Evolutionary conservation across 2,113 vertebrate species (phyloP).

Genomic region (Myiopsitta monachus): DNA sequence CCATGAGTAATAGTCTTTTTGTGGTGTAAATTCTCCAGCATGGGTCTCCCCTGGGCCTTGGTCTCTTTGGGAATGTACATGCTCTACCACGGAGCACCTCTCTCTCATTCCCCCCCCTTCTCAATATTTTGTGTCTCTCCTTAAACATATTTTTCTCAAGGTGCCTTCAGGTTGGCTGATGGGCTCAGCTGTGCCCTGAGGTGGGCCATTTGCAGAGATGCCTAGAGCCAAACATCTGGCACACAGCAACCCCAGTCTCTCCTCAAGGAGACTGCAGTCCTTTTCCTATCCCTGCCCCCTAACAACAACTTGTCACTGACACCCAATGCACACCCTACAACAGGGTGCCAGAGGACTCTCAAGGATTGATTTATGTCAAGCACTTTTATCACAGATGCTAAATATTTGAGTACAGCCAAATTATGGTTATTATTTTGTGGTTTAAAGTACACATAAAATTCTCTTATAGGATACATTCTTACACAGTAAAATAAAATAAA

Average conservation of each 20-base stretch:
- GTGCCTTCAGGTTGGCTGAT: neutral
- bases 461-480: neutral
- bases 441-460: neutral
- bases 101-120: neutral
- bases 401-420: neutral
- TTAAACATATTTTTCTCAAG: neutral
- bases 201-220: neutral
- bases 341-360: neutral
- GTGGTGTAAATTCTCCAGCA: neutral
- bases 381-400: neutral
- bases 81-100: neutral
- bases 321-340: neutral
- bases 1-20: neutral
- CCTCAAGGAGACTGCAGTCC: neutral
- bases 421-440: neutral
- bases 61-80: neutral
- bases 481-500: neutral
- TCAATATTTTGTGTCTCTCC: neutral
- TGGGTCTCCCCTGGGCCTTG: neutral
- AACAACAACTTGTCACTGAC: neutral
- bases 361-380: neutral
- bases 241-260: neutral
- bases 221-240: neutral
- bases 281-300: accelerated
- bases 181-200: neutral